phyloP scores from a whole-genome alignment of 2,797 vertebrate species.

The Cercopithecus mitis region DNA sequence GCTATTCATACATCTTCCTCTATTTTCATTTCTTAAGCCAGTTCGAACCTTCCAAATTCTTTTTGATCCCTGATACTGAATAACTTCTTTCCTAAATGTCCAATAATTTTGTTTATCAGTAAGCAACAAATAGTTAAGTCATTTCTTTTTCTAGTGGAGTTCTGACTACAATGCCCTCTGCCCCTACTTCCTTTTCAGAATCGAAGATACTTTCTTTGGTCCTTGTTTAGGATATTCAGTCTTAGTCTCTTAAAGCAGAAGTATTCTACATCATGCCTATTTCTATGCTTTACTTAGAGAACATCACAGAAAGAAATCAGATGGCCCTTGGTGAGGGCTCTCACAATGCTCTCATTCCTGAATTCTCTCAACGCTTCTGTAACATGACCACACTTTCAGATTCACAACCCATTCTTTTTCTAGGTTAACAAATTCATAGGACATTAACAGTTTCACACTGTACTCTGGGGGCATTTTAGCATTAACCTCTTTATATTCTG shows the following conservation, averaged over 20 bases:
- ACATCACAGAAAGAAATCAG: background rate
- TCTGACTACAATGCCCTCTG: background rate
- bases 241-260: background rate
- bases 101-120: background rate
- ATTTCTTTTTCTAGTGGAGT: background rate
- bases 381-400: conserved; percentile 58
- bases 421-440: conserved; percentile 62
- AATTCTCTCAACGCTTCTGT: conserved; percentile 26
- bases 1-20: background rate
- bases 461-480: background rate
- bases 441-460: conserved; percentile 14
- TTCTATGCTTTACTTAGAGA: background rate
- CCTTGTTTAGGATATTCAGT: background rate
- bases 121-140: background rate
- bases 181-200: background rate
- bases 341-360: background rate
- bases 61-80: background rate
- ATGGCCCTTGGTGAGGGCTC: background rate
- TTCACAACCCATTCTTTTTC: conserved; percentile 31
- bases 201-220: background rate
- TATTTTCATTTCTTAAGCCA: conserved; percentile 4
- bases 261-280: background rate
- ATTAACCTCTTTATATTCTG: conserved; percentile 46
- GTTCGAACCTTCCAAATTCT: background rate
- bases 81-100: background rate